Evolutionary conservation across 2,888 invertebrate species (phyloP).

Genomic region (Apodemia mormo): DNA sequence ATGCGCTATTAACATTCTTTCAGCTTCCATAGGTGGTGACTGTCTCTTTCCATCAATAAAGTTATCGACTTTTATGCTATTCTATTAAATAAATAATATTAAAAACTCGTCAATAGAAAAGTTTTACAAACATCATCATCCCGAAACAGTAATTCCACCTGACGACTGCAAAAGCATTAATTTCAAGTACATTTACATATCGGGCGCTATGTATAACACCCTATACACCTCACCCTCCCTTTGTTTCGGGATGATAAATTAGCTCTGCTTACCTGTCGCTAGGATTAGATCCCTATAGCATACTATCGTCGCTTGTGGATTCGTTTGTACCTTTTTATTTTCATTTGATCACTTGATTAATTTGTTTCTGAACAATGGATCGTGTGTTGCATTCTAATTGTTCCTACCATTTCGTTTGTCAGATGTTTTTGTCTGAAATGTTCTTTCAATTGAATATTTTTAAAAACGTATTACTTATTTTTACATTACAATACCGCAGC

Average conservation of each 20-base stretch:
- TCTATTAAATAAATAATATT: too few species aligned
- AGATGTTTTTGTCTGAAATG: not conserved
- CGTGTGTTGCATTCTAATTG: conserved; percentile 13
- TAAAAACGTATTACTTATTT: too few species aligned
- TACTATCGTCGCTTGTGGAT: conserved; percentile 55
- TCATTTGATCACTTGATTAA: conserved; percentile 69
- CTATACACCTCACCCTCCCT: conserved; percentile 47
- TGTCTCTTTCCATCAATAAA: too few species aligned
- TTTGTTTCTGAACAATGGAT: conserved; percentile 57
- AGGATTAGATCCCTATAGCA: conserved; percentile 66
- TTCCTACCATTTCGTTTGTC: not conserved
- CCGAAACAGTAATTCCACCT: not conserved
- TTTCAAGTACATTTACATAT: conserved; percentile 15
- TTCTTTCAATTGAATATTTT: too few species aligned
- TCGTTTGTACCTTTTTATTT: conserved; percentile 69
- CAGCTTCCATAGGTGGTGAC: too few species aligned
- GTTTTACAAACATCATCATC: not conserved
- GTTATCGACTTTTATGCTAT: too few species aligned
- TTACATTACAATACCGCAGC: too few species aligned
- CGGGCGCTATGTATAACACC: conserved; percentile 10
- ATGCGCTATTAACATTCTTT: too few species aligned
- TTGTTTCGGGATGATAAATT: conserved; percentile 80
- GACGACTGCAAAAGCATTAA: conserved; percentile 8
- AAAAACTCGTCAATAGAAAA: not conserved
- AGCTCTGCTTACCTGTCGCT: conserved; percentile 72